These are phyloP conservation scores for Hypselothyrea guttata DNA, from an alignment of 2,888 invertebrate species.

Conservation along the genomic window DNA sequence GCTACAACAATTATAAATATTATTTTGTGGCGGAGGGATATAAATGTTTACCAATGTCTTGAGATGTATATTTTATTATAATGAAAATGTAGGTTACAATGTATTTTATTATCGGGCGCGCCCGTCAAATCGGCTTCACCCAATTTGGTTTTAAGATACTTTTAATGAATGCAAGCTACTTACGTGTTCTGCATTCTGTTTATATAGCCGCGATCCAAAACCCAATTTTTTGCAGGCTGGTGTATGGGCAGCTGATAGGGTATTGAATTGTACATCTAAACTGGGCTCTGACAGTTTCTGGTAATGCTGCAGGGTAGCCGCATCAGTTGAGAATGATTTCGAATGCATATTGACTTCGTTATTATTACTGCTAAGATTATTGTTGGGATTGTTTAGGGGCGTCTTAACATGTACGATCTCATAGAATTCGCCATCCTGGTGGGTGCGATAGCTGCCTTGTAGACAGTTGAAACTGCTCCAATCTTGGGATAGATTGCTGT, in stretches of 20 bases:
- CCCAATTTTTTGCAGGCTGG: constrained; percentile 68
- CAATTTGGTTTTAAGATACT: no score
- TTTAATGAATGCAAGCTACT: constrained; percentile 24
- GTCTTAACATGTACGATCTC: constrained; percentile 67
- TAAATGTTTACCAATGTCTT: no score
- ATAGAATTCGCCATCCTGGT: constrained; percentile 77
- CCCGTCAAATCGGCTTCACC: no score
- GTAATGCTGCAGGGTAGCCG: constrained; percentile 71
- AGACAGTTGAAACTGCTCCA: constrained; percentile 73
- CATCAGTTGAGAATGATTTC: constrained; percentile 46
- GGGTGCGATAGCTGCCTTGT: constrained; percentile 79
- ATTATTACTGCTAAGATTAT: constrained; percentile 18
- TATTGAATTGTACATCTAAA: constrained; percentile 69
- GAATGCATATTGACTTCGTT: constrained; percentile 63
- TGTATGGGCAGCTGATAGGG: constrained; percentile 59
- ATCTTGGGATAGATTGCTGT: constrained; percentile 59
- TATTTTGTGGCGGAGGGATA: no score
- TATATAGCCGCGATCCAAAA: constrained; percentile 49
- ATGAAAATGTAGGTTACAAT: no score
- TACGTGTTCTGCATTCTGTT: constrained; percentile 50
- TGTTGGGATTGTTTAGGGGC: constrained; percentile 16
- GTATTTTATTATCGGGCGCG: no score
- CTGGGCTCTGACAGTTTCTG: constrained; percentile 75
- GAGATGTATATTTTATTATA: no score
- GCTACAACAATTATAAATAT: no score